A percentile compares a stretch with the other conserved stretches of the same genome.
phyloP scores from a whole-genome alignment of 2,888 invertebrate genomes.

The Caradrina kadenii region DNA sequence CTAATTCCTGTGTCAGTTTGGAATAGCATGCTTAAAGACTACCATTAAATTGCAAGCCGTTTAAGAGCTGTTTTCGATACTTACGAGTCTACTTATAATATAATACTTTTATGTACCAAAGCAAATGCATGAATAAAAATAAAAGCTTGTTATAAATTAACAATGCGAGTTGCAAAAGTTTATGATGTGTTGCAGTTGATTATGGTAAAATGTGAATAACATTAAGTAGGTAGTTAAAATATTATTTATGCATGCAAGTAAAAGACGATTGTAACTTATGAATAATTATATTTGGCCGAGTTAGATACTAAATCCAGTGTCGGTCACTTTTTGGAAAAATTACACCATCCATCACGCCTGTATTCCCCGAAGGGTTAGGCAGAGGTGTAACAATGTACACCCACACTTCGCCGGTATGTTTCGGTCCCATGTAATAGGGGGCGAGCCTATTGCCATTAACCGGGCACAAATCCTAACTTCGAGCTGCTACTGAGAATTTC shows the following conservation, averaged over 20 bases:
- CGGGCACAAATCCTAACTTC: too few species aligned
- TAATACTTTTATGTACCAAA: background rate
- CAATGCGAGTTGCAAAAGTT: background rate
- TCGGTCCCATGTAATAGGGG: too few species aligned
- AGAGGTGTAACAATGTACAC: too few species aligned
- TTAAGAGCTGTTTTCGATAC: constrained; percentile 13
- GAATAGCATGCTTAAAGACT: constrained; percentile 53
- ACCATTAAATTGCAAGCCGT: constrained; percentile 24
- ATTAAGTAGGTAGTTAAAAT: background rate
- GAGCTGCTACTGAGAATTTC: too few species aligned
- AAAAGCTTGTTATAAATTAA: too few species aligned
- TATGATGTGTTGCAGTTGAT: background rate
- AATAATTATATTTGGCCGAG: background rate
- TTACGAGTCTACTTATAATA: background rate
- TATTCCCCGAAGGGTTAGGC: too few species aligned
- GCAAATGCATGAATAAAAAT: background rate
- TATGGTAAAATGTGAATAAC: background rate
- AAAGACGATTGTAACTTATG: background rate
- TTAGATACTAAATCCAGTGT: too few species aligned
- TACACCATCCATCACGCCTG: too few species aligned
- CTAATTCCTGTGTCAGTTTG: constrained; percentile 68
- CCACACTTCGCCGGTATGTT: too few species aligned
- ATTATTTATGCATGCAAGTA: background rate
- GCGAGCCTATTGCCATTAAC: too few species aligned
- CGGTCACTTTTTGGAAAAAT: too few species aligned